Percentiles rank a stretch among this genome's conserved stretches.
Conservation (phyloP, 2,113 vertebrate genomes). For the Butorides virescens region DNA sequence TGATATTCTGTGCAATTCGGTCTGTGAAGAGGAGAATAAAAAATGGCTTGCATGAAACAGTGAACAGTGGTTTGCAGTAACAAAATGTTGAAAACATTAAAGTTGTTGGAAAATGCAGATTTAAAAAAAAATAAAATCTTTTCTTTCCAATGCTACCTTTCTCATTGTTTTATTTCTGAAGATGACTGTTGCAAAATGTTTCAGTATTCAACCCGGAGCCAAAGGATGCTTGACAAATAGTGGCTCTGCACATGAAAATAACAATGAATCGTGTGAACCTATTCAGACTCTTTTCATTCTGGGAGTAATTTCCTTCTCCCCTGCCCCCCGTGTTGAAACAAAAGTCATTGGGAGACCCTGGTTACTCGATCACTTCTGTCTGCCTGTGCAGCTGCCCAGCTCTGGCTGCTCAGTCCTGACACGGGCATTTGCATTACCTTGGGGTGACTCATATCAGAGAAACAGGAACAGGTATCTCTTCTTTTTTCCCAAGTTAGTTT, state of each 20-base stretch:
- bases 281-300: neutral
- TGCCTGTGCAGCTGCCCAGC: neutral
- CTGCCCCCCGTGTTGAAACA: neutral
- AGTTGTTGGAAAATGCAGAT: neutral
- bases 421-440: neutral
- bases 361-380: neutral
- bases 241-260: neutral
- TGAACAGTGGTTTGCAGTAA: neutral
- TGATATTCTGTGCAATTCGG: slow-evolving; percentile 98
- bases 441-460: neutral
- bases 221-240: neutral
- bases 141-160: neutral
- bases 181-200: neutral
- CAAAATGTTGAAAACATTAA: neutral
- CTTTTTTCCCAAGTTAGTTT: neutral
- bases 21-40: slow-evolving; percentile 73
- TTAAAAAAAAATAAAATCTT: neutral
- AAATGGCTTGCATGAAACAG: neutral
- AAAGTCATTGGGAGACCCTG: neutral
- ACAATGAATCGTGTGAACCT: neutral
- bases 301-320: neutral
- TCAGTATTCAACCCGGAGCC: neutral
- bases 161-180: neutral
- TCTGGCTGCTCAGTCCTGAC: neutral
- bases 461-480: neutral